These are phyloP conservation scores for Allophyes oxyacanthae DNA, from an alignment of 2,888 invertebrate species.

Conservation along the genomic window DNA sequence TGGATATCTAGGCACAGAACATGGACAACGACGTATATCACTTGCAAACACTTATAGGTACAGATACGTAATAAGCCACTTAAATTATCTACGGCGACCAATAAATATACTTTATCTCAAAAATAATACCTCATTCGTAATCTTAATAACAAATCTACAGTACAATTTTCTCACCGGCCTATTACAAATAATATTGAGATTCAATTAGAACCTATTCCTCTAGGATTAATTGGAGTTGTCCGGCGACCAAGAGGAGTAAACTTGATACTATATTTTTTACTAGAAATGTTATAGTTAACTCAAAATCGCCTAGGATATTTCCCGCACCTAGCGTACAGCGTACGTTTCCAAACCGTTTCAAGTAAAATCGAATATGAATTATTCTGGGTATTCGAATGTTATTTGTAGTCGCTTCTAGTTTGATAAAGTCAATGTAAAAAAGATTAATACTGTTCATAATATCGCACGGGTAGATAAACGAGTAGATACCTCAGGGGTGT, in stretches of 20 bases:
- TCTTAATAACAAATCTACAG: constrained; percentile 84
- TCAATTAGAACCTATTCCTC: constrained; percentile 78
- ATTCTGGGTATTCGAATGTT: background rate
- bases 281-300: constrained; percentile 20
- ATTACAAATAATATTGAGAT: constrained; percentile 78
- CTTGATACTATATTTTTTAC: constrained; percentile 4
- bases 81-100: constrained; percentile 36
- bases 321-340: no score
- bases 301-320: background rate
- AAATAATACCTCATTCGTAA: constrained; percentile 76
- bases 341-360: background rate
- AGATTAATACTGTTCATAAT: constrained; percentile 71
- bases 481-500: constrained; percentile 76
- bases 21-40: constrained; percentile 1
- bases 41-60: constrained; percentile 5
- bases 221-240: constrained; percentile 66
- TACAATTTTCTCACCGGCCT: constrained; percentile 76
- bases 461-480: constrained; percentile 72
- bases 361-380: background rate
- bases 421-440: constrained; percentile 46
- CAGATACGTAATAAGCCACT: constrained; percentile 36
- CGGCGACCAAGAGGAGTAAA: constrained; percentile 20
- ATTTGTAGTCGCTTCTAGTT: constrained; percentile 32
- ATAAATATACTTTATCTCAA: constrained; percentile 59
- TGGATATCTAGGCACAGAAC: background rate